Evolutionary conservation across 2,797 vertebrate genomes (phyloP).

Genomic region (Zenarchopterus dispar): DNA sequence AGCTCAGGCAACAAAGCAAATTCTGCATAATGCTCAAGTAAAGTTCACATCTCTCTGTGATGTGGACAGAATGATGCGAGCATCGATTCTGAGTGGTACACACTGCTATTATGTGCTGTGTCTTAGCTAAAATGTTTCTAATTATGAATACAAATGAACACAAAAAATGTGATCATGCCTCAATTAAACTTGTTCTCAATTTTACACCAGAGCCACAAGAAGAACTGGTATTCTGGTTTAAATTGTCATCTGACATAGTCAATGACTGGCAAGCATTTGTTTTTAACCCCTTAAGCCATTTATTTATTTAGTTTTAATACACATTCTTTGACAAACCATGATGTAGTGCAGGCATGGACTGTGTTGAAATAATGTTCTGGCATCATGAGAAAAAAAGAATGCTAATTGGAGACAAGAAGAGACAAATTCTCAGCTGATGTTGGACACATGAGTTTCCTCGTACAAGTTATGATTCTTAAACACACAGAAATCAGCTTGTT

Average conservation of each 20-base stretch:
- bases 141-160: not conserved
- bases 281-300: not conserved
- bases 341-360: not conserved
- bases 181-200: not conserved
- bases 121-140: not conserved
- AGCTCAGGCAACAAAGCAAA: slow-evolving; percentile 41
- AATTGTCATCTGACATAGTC: no score
- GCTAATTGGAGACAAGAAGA: no score
- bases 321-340: not conserved
- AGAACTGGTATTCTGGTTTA: not conserved
- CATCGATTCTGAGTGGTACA: not conserved
- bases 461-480: no score
- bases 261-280: no score
- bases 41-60: slow-evolving; percentile 21
- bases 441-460: no score
- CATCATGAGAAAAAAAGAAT: no score
- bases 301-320: not conserved
- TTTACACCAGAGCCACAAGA: not conserved
- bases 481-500: no score
- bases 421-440: no score
- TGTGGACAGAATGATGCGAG: not conserved
- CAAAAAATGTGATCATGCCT: not conserved
- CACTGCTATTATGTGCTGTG: not conserved
- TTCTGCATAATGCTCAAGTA: slow-evolving; percentile 38
- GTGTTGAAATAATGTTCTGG: no score